These are phyloP conservation scores for Pogonus chalceus DNA, from an alignment of 1,140 invertebrate species.

Conservation along the genomic window DNA sequence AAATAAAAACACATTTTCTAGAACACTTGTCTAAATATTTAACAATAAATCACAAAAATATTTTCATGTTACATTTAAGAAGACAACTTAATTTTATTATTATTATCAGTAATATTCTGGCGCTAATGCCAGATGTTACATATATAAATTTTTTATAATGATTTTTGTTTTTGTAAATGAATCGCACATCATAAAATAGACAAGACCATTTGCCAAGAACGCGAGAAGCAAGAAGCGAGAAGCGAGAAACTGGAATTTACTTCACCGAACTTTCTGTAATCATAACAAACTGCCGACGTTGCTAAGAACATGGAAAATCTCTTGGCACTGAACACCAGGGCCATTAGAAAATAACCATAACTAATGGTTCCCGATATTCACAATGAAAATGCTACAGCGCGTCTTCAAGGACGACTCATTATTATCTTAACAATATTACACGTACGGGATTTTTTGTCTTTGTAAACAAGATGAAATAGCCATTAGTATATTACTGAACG, in stretches of 20 bases:
- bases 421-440: neutral
- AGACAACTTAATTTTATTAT: neutral
- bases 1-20: neutral
- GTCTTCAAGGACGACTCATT: no score
- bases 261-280: neutral
- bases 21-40: neutral
- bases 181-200: neutral
- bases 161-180: neutral
- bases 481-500: no score
- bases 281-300: neutral
- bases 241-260: neutral
- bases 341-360: neutral
- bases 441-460: neutral
- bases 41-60: neutral
- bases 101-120: no score
- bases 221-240: no score
- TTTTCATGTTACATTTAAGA: neutral
- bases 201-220: neutral
- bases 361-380: neutral
- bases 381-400: neutral
- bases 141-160: neutral
- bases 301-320: neutral
- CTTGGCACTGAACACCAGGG: neutral
- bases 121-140: neutral
- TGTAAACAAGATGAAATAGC: neutral